Conservation (phyloP, 1,140 invertebrate genomes). For the Formica exsecta region DNA sequence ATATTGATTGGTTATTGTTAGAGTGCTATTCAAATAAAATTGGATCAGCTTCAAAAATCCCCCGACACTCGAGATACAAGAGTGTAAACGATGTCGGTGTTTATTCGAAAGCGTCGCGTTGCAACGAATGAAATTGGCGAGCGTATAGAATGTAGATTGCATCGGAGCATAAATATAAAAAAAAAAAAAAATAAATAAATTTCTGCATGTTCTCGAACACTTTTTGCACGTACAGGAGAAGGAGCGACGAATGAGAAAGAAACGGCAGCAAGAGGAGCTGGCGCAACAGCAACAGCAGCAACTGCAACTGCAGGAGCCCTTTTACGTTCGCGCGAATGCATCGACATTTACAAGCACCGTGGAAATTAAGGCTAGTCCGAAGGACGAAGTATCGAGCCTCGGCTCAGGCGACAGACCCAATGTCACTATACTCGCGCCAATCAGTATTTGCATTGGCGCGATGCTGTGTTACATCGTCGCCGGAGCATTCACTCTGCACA, state of each 20-base stretch:
- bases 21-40: constrained; percentile 55
- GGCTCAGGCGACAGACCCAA: constrained; percentile 88
- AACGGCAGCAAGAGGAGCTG: constrained; percentile 92
- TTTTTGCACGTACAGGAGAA: constrained; percentile 86
- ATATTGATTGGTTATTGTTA: constrained; percentile 63
- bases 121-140: constrained; percentile 33
- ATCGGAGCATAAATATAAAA: background rate
- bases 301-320: constrained; percentile 91
- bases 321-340: constrained; percentile 92
- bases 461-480: constrained; percentile 95
- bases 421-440: constrained; percentile 92
- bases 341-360: constrained; percentile 91
- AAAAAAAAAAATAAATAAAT: background rate
- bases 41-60: constrained; percentile 51
- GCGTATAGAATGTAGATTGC: background rate
- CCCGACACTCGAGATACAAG: constrained; percentile 46
- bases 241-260: constrained; percentile 91
- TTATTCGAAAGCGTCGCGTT: constrained; percentile 45
- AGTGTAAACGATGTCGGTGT: constrained; percentile 46
- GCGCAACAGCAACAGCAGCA: constrained; percentile 89
- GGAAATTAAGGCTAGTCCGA: constrained; percentile 90
- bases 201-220: constrained; percentile 7
- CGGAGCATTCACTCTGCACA: constrained; percentile 95
- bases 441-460: constrained; percentile 91
- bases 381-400: constrained; percentile 84